Base-by-base conservation (phyloP, 2,113 vertebrate genomes). In the Oreotrochilus melanogaster region DNA sequence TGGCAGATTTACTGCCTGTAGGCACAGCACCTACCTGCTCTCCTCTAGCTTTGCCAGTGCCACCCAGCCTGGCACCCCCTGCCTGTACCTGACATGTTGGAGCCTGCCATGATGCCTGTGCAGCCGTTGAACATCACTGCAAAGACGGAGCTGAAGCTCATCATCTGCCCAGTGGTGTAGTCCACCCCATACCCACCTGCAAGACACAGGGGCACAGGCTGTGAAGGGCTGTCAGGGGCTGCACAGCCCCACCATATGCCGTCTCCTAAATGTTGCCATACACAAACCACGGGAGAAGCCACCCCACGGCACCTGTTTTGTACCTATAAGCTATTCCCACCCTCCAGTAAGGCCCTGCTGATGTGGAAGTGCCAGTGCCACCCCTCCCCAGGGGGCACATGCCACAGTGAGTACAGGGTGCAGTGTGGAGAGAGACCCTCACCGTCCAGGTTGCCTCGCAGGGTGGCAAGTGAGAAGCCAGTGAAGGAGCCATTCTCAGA, bases 111-210 rank as follows among this genome's bases (percentile, higher is more conserved):
- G 97, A 99, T 99, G 70, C 99, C 99, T 0, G 99, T 99, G 96
- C 99, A 99, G 86, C 99, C 98, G 2, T 99, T 99, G 89, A 99
- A 99, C 98, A 99, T 99, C 31, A 99, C 98, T 0, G 99, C 98
- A 2, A 99, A 99, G 21, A 99, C 98, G 0, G 98, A 98, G 83
- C 98, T 98, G 58, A 99, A 99, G 58, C 96, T 98, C 98, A 99
- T 99, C 94, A 97, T 95, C 21, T 39, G 98, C 22, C 93, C 95
- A 0, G 98, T 99, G 18, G 98, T 99, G 97, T 99, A 99, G 95
- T 99, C 98, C 91, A 97, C 50, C 0, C 71, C 79, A 35, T 99
- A 99, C 28, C 91, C 86, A 1, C 98, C 99, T 99, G 95, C 18
- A 57, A 70, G 61, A 78, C 50, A 89, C 19, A 90, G 0, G 0